Evolutionary conservation across 2,797 vertebrate genomes (phyloP).

Genomic region (Alfaro cultratus): DNA sequence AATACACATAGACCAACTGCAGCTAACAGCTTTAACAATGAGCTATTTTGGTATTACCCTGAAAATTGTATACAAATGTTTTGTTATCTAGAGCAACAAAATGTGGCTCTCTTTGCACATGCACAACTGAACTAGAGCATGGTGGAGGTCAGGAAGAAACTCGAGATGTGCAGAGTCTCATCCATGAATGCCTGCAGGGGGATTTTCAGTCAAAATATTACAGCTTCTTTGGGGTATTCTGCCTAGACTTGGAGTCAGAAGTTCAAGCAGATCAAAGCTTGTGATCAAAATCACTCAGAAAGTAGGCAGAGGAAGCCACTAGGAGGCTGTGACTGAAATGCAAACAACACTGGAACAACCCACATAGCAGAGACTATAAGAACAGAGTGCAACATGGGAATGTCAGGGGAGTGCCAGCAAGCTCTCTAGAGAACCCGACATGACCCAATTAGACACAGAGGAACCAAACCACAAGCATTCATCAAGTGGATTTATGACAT

Average conservation of each 20-base stretch:
- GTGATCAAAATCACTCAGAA: not conserved
- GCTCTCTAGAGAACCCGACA: not conserved
- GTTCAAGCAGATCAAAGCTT: slow-evolving; percentile 1
- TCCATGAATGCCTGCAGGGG: not conserved
- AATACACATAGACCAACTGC: not conserved
- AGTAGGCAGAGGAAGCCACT: not conserved
- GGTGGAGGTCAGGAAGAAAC: not conserved
- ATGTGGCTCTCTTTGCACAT: not conserved
- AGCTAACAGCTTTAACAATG: not conserved
- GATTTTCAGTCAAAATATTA: not conserved
- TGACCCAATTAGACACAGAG: not conserved
- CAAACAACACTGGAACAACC: not conserved
- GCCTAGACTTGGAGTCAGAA: not conserved
- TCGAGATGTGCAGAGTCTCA: not conserved
- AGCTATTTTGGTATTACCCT: not conserved
- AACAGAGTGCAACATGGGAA: not conserved
- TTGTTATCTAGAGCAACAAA: not conserved
- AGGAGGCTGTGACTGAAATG: not conserved
- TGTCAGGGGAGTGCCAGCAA: not conserved
- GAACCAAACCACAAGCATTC: not conserved
- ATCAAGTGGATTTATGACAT: not conserved
- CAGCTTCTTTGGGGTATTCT: not conserved
- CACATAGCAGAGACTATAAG: not conserved
- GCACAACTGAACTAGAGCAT: not conserved
- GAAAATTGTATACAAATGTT: not conserved